Evolutionary conservation across 2,888 invertebrate genomes (phyloP).

Genomic region (Amblyjoppa fuscipennis): DNA sequence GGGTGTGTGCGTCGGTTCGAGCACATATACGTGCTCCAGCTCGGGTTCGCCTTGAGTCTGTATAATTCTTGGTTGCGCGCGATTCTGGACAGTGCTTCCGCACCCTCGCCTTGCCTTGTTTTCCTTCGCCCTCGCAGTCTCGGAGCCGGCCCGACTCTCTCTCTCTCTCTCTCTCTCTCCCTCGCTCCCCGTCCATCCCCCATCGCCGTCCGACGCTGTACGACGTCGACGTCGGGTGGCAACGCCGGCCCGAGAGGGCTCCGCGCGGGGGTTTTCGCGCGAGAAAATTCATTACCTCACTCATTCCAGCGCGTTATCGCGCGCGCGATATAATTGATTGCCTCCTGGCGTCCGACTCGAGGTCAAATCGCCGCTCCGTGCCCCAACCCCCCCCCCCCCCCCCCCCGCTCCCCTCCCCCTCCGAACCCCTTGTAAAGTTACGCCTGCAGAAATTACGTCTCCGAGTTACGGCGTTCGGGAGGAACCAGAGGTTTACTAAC

Average conservation of each 20-base stretch:
- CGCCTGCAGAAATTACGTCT: conserved; percentile 25
- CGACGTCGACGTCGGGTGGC: conserved; percentile 64
- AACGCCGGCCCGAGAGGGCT: conserved; percentile 54
- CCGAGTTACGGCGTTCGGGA: not conserved
- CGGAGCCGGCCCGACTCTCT: not conserved
- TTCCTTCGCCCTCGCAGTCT: conserved; percentile 13
- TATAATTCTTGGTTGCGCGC: conserved; percentile 69
- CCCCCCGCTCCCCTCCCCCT: not conserved
- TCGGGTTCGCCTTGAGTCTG: conserved; percentile 48
- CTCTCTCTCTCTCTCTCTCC: not conserved
- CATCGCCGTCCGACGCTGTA: conserved; percentile 35
- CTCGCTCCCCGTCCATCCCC: conserved; percentile 27
- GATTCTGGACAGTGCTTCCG: conserved; percentile 74
- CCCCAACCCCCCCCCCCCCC: conserved; percentile 20
- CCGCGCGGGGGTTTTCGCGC: conserved; percentile 60
- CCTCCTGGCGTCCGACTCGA: conserved; percentile 73
- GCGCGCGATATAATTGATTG: conserved; percentile 79
- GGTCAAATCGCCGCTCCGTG: conserved; percentile 66
- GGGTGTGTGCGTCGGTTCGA: conserved; percentile 18
- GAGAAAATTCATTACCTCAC: conserved; percentile 82
- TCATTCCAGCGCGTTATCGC: conserved; percentile 79
- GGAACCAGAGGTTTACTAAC: not conserved
- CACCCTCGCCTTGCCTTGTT: conserved; percentile 49
- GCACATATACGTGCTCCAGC: not conserved
- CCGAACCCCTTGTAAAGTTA: not conserved